Conservation (phyloP, 2,888 invertebrate genomes). For the Apodemia duryi region DNA sequence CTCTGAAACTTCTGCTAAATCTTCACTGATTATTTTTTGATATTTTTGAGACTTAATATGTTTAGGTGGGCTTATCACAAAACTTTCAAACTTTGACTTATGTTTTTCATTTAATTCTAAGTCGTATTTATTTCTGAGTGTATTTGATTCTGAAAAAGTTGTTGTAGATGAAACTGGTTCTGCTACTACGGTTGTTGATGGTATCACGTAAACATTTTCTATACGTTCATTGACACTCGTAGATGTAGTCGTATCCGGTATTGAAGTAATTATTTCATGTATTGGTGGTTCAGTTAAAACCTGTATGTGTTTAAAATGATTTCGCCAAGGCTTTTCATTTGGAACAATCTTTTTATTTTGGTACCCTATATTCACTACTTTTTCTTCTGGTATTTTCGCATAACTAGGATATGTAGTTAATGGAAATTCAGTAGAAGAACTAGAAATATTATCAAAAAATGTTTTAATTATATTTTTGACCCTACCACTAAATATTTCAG, state of each 20-base stretch:
- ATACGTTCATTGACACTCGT: constrained; percentile 30
- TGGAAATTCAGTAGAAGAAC: constrained; percentile 18
- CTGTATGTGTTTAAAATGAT: constrained; percentile 53
- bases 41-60: constrained; percentile 48
- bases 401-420: constrained; percentile 37
- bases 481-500: constrained; percentile 61
- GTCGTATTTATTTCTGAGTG: constrained; percentile 39
- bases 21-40: constrained; percentile 46
- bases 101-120: constrained; percentile 39
- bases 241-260: constrained; percentile 35
- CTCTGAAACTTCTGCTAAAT: constrained; percentile 29
- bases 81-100: constrained; percentile 52
- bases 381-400: constrained; percentile 46
- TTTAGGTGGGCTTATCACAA: constrained; percentile 45
- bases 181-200: constrained; percentile 37
- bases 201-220: constrained; percentile 43
- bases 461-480: constrained; percentile 63
- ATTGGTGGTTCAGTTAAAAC: constrained; percentile 56
- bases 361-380: constrained; percentile 60
- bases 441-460: constrained; percentile 48
- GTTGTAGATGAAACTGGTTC: constrained; percentile 14
- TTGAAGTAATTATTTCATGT: constrained; percentile 38
- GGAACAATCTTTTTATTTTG: constrained; percentile 48
- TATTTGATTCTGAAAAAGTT: constrained; percentile 36
- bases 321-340: constrained; percentile 50